Conservation (phyloP, 2,113 vertebrate genomes). For the Baryphthengus martii region DNA sequence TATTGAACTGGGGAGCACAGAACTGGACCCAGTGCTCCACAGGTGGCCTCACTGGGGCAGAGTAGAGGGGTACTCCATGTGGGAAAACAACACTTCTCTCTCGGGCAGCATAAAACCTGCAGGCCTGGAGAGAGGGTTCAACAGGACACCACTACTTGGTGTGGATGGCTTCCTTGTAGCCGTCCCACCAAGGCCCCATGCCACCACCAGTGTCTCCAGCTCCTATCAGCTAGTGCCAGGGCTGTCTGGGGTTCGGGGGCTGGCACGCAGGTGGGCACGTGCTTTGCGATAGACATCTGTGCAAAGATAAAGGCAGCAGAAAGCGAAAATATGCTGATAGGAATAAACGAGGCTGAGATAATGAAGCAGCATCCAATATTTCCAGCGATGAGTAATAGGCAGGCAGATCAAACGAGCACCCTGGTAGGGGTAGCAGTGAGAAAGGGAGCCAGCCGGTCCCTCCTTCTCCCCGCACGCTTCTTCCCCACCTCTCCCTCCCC, state of each 20-base stretch:
- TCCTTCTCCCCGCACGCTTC: not conserved
- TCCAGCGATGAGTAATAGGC: not conserved
- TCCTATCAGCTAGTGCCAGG: not conserved
- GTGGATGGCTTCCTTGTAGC: rapidly evolving
- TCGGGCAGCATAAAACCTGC: not conserved
- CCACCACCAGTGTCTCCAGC: not conserved
- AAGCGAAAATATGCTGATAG: not conserved
- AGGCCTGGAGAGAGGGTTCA: not conserved
- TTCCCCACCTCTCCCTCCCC: not conserved
- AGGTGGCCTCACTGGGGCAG: not conserved
- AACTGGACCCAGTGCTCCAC: not conserved
- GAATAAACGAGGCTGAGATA: conserved; percentile 6
- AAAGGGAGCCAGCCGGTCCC: not conserved
- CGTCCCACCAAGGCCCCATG: not conserved
- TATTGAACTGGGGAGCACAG: not conserved
- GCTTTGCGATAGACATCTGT: not conserved
- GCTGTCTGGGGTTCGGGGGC: not conserved
- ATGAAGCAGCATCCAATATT: not conserved
- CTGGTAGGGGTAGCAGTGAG: not conserved
- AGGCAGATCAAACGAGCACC: conserved; percentile 3
- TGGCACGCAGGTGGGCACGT: not conserved
- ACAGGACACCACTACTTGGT: not conserved
- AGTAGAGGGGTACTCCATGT: rapidly evolving
- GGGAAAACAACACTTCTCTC: not conserved
- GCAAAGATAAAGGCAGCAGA: not conserved